These are phyloP conservation scores for Acanthoscelides obtectus DNA, from an alignment of 2,888 invertebrate genomes.

Conservation along the genomic window DNA sequence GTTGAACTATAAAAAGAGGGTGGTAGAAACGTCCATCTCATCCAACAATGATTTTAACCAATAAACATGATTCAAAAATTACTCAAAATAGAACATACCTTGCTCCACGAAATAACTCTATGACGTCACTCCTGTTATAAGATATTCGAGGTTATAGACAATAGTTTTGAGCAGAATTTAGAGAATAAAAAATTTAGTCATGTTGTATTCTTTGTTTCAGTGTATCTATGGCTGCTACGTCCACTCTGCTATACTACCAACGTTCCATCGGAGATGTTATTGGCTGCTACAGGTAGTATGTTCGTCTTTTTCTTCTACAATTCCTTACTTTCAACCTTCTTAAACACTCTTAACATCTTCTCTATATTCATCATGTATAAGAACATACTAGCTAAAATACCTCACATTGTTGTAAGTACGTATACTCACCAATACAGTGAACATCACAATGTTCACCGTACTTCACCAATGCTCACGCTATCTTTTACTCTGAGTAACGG, in stretches of 20 bases:
- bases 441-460: neutral
- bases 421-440: neutral
- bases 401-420: neutral
- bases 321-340: neutral
- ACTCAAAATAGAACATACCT: no score
- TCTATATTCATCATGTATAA: neutral
- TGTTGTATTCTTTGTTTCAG: constrained; percentile 57
- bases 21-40: no score
- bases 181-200: no score
- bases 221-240: constrained; percentile 99
- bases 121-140: no score
- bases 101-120: no score
- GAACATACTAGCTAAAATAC: neutral
- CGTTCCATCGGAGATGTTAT: constrained; percentile 97
- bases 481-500: no score
- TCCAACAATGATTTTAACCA: no score
- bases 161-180: no score
- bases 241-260: constrained; percentile 96
- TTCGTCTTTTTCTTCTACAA: constrained; percentile 5
- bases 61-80: no score
- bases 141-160: no score
- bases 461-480: no score
- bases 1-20: no score
- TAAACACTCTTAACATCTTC: neutral
- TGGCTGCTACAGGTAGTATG: constrained; percentile 85